Base-by-base conservation (phyloP, 2,113 vertebrate species). In the Formicarius rufipectus region DNA sequence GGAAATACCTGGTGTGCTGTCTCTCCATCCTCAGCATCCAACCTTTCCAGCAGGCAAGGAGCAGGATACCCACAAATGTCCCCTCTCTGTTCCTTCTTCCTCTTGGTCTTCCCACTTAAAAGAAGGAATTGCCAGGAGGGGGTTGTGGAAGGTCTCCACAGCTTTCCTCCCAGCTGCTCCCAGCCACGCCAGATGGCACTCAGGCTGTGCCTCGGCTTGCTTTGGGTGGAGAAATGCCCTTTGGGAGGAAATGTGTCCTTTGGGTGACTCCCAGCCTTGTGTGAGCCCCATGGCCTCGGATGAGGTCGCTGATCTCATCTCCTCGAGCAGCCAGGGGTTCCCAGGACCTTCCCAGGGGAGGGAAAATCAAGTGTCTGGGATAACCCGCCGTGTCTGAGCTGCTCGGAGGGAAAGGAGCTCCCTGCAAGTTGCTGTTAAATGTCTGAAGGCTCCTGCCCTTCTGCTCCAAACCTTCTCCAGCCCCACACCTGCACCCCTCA, bases 381-480 rank as follows among this genome's bases (percentile, higher is more conserved):
- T 28, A 33, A 74, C 66, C 4, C 27, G 47, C 31, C 3, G 0
- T 11, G 6, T 56, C 74, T 77, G 74, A 90, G n/a, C 27, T 18
- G 64, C 30, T 27, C 55, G 27, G 64, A 69, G 64, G 64, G 44
- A 73, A 81, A 73, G 2, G 15, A 73, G 21, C 50, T 56, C 22
- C 31, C 53, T 0, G 0, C 33, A 44, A 84, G 20, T 8, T 19
- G 69, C 35, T 50, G 20, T 35, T 60, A 35, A 45, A 56, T 25
- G 9, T 10, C 40, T 14, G 39, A 4, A 19, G 44, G 16, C 47
- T 73, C 68, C 42, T 68, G 39, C 33, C 39, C 56, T 72, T 35
- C 67, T 14, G 20, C 82, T 78, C 56, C 40, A 56, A 60, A 30
- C 44, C 47, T 37, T 42, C 58, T 52, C 64, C 45, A 59, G 14